Evolutionary conservation across 1,140 invertebrate genomes (phyloP).

Genomic region (Platorchestia sp.): DNA sequence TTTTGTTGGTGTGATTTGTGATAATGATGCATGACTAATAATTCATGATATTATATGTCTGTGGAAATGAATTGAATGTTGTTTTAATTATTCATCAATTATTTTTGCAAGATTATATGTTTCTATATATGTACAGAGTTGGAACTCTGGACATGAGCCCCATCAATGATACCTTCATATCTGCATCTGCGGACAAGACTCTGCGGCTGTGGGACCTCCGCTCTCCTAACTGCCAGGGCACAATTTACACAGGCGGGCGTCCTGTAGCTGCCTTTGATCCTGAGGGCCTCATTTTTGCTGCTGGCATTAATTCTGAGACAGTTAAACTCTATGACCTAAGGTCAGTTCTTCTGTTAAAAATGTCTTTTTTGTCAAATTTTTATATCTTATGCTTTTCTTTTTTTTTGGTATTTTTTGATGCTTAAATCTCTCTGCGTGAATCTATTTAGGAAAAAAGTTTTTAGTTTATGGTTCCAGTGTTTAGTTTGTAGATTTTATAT

Average conservation of each 20-base stretch:
- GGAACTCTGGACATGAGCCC: slow-evolving; percentile 97
- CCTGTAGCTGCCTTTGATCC: slow-evolving; percentile 99
- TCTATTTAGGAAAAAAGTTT: background rate
- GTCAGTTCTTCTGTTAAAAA: slow-evolving; percentile 38
- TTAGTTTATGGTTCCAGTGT: no score
- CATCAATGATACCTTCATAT: slow-evolving; percentile 97
- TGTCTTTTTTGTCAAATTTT: background rate
- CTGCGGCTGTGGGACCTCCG: slow-evolving; percentile 96
- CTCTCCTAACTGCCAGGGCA: slow-evolving; percentile 96
- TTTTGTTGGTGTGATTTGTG: no score
- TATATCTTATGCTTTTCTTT: background rate
- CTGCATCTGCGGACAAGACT: slow-evolving; percentile 98
- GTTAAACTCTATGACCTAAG: slow-evolving; percentile 96
- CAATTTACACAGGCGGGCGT: slow-evolving; percentile 95
- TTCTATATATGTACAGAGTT: slow-evolving; percentile 76
- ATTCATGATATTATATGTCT: no score
- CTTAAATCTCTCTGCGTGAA: background rate
- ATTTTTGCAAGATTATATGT: background rate
- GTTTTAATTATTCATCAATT: no score
- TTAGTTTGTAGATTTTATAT: no score
- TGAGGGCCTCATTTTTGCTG: slow-evolving; percentile 98
- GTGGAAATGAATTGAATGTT: no score
- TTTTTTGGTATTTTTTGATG: background rate
- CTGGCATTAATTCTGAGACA: slow-evolving; percentile 96
- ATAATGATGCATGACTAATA: no score